Base-by-base conservation (phyloP, 2,113 vertebrate species). In the Phainopepla nitens region DNA sequence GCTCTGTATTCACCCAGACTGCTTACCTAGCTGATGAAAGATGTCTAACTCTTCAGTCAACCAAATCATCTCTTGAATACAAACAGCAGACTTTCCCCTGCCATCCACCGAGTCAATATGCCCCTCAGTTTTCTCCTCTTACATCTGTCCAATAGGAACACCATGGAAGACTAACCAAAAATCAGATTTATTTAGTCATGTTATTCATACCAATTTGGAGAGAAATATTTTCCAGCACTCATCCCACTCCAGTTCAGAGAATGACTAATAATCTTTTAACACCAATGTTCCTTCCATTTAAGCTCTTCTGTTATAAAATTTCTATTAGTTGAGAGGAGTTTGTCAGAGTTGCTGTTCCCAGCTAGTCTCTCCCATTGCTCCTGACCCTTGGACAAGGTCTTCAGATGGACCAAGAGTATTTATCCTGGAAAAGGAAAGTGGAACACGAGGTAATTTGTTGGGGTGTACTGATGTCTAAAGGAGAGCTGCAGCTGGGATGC, bases 201-300 rank as follows among this genome's bases (percentile, higher is more conserved):
- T 71, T 89, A 82, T 83, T 91, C 93, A 68, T 29, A 31, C 8
- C 69, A n/a, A 88, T 77, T 77, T 13, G 33, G 68, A 88, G 85
- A 77, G 39, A 77, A 86, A 78, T 79, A n/a, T 96, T 91, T 95
- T 89, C 81, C 14, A 2, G 87, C 57, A 24, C 36, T 94, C 89
- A 93, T 87, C 96, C 87, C 78, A 95, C 91, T 75, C 61, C 29
- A 36, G 47, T 87, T 92, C 56, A 61, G 68, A 64, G 69, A 84
- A 65, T 95, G 89, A 95, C 77, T 94, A 93, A 96, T 78, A 91
- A 95, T 91, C 64, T 92, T 56, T 84, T 58, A 89, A 49, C 65
- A 89, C 51, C 61, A 84, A 47, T 51, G 77, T 91, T 92, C 65
- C 72, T 65, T 65, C 61, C 57, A 60, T 78, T 68, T 87, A 19